Conservation (phyloP, 2,113 vertebrate species). For the Pangasianodon hypophthalmus region DNA sequence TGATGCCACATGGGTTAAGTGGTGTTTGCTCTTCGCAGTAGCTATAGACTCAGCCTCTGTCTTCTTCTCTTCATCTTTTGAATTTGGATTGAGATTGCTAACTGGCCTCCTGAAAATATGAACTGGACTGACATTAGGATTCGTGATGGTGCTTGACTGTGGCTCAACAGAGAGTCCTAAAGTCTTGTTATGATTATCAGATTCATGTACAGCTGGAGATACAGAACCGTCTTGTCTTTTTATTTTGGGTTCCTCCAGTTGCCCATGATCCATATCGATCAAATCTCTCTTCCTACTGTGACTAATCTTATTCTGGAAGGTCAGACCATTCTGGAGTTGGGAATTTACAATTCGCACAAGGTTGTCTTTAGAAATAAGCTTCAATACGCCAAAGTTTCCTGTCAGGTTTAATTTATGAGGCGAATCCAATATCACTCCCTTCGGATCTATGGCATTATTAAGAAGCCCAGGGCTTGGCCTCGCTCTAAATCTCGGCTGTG, state of each 20-base stretch:
- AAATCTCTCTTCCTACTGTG: slow-evolving; percentile 76
- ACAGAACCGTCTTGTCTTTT: slow-evolving; percentile 66
- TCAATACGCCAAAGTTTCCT: slow-evolving; percentile 69
- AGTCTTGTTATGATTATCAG: slow-evolving; percentile 66
- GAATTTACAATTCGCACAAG: slow-evolving; percentile 76
- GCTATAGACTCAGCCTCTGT: slow-evolving; percentile 42
- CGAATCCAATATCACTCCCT: slow-evolving; percentile 58
- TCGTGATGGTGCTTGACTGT: slow-evolving; percentile 60
- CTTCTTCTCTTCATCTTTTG: slow-evolving; percentile 58
- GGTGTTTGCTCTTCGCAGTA: slow-evolving; percentile 64
- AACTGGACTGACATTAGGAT: slow-evolving; percentile 56
- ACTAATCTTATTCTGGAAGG: slow-evolving; percentile 69
- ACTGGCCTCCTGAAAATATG: slow-evolving; percentile 56
- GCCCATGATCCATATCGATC: slow-evolving; percentile 72
- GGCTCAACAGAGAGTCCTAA: slow-evolving; percentile 57
- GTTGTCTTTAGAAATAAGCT: slow-evolving; percentile 75
- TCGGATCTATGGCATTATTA: slow-evolving; percentile 65
- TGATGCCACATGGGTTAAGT: slow-evolving; percentile 58
- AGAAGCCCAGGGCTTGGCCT: slow-evolving; percentile 61
- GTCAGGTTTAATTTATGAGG: slow-evolving; percentile 72
- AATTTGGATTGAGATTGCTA: slow-evolving; percentile 51
- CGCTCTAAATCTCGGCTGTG: slow-evolving; percentile 58
- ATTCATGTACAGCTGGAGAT: slow-evolving; percentile 62
- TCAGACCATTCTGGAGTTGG: slow-evolving; percentile 70
- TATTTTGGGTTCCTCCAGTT: slow-evolving; percentile 64